Percentiles rank a stretch among this genome's conserved stretches.
These are phyloP conservation scores for Pseudomyrmex sp. DNA, from an alignment of 1,140 invertebrate genomes.

Conservation along the genomic window DNA sequence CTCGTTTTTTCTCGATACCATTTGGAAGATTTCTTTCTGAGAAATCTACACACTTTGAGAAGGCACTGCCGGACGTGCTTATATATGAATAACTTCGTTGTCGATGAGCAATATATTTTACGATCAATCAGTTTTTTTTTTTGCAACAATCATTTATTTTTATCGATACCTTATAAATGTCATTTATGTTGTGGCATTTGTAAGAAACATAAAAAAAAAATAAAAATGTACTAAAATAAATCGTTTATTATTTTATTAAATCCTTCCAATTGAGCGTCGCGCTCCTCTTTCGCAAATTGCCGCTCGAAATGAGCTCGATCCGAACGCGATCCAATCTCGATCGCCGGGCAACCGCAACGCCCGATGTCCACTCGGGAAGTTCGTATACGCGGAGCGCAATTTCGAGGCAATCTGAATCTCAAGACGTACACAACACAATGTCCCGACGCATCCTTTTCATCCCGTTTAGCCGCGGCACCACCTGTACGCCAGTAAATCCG, in stretches of 20 bases:
- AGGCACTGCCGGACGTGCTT: too few relatives aligned
- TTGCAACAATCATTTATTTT: not conserved
- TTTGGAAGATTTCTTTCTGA: constrained; percentile 46
- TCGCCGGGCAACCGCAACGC: not conserved
- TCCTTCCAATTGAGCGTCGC: not conserved
- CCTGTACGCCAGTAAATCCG: constrained; percentile 79
- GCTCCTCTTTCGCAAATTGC: not conserved
- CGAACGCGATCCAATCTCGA: too few relatives aligned
- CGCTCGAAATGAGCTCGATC: not conserved
- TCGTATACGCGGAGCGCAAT: constrained; percentile 71
- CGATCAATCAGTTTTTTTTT: constrained; percentile 19
- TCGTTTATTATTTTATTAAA: constrained; percentile 8
- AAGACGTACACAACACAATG: constrained; percentile 67
- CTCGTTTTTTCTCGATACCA: constrained; percentile 34
- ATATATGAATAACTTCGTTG: not conserved
- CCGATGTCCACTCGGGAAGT: not conserved
- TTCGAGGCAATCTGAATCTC: constrained; percentile 71
- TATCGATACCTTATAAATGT: not conserved
- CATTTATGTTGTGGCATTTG: not conserved
- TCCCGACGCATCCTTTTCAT: constrained; percentile 32
- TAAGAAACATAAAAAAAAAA: not conserved
- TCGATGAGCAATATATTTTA: constrained; percentile 36
- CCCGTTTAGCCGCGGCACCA: constrained; percentile 77
- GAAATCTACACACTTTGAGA: constrained; percentile 22
- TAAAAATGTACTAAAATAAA: not conserved